Base-by-base conservation (phyloP, 1,140 invertebrate species). In the Meloidogyne hapla region DNA sequence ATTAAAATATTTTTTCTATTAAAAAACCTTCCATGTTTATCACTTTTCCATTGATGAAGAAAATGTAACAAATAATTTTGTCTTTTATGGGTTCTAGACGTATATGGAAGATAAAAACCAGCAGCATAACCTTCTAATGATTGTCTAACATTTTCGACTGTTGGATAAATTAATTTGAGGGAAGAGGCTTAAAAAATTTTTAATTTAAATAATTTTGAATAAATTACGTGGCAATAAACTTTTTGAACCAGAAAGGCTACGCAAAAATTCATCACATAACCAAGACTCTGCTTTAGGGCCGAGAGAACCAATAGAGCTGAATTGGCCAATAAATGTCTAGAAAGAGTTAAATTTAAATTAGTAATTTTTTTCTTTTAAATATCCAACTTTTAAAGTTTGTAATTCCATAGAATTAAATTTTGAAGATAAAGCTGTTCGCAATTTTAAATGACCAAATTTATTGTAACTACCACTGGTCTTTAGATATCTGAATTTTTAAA, bases 31-130 rank as follows among this genome's bases (percentile, higher is more conserved):
- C 42, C 73, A 13, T 45, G 48, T 25, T 67, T 64, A 15, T 77
- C 75, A 78, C 76, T 79, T 33, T 78, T 78, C 76, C 76, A 77
- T 62, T 77, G 75, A 68, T 77, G 62, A 74, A 77, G n/a, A 42
- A 77, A 77, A 61, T 77, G 63, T 21, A 63, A 38, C 26, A 77
- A 40, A 78, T 77, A 77, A 26, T 26, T 42, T 26, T 77, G 76
- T 18, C 38, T 75, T 28, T 5, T 62, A 40, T 77, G 48, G 5
- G 26, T 76, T 28, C 66, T 28, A 12, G 40, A 69, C 21, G 13
- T 56, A 56, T 77, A 77, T 28, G 76, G 76, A 13, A 77, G 63
- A 1, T 74, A 77, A 69, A 75, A 48, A 45, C 76, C 76, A 33
- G 76, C 76, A 25, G 62, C 75, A 56, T 68, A 77, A 26, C 76